A percentile compares a stretch with the other conserved stretches of the same genome.
Conservation (phyloP, 2,888 invertebrate genomes). For the Lutraria lutraria region DNA sequence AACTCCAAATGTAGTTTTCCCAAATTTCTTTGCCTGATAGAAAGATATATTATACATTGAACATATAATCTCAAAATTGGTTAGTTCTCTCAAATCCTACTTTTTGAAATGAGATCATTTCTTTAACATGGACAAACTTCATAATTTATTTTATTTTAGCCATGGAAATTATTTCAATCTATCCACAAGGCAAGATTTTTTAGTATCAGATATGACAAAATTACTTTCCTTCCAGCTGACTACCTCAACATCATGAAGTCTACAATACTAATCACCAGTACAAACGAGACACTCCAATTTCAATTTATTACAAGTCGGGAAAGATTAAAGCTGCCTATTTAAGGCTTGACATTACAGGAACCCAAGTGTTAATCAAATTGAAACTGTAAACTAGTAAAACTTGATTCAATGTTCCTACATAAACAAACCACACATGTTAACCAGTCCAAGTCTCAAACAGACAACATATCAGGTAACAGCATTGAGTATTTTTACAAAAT, state of each 20-base stretch:
- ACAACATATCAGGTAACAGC: background rate
- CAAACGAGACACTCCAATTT: background rate
- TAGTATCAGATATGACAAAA: background rate
- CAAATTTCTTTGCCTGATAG: too few relatives aligned
- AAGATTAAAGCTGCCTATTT: background rate
- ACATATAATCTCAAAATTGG: too few relatives aligned
- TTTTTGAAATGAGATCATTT: too few relatives aligned
- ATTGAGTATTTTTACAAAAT: conserved; percentile 4
- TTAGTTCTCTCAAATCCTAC: too few relatives aligned
- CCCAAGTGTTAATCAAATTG: background rate
- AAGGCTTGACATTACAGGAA: background rate
- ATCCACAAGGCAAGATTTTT: background rate
- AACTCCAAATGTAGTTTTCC: too few relatives aligned
- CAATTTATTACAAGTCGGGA: background rate
- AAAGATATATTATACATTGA: too few relatives aligned
- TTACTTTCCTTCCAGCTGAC: background rate
- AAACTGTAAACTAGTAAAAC: background rate
- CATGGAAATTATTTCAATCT: too few relatives aligned
- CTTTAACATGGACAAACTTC: too few relatives aligned
- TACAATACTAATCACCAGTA: background rate
- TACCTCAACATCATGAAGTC: background rate
- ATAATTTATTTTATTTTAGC: too few relatives aligned
- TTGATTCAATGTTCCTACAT: background rate
- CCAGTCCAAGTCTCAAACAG: background rate
- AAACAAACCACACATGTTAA: conserved; percentile 1